A percentile compares a stretch with the other conserved stretches of the same genome.
These are phyloP conservation scores for Drosophila crucigera DNA, from an alignment of 2,888 invertebrate species.

Conservation along the genomic window DNA sequence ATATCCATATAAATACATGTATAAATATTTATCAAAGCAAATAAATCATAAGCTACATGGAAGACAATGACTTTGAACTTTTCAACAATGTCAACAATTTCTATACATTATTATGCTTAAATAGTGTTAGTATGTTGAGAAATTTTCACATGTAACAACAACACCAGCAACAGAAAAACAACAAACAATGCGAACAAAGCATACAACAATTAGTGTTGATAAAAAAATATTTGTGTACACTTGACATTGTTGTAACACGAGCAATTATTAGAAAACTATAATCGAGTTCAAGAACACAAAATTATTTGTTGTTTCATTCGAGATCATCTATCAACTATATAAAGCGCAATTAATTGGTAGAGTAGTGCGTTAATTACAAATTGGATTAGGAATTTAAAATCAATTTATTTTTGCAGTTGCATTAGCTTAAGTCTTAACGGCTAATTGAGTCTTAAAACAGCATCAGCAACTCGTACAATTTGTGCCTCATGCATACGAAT, in stretches of 20 bases:
- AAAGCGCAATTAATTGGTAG: conserved; percentile 75
- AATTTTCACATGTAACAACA: conserved; percentile 41
- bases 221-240: conserved; percentile 44
- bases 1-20: conserved; percentile 31
- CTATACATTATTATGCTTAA: conserved; percentile 24
- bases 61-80: conserved; percentile 51
- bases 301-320: conserved; percentile 10
- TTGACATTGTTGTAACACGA: conserved; percentile 71
- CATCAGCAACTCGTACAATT: conserved; percentile 28
- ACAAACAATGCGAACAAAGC: conserved; percentile 25
- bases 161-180: neutral
- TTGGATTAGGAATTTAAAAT: conserved; percentile 18
- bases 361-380: conserved; percentile 19
- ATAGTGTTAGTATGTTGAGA: conserved; percentile 52
- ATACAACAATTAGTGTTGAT: conserved; percentile 53
- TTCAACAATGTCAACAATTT: conserved; percentile 28
- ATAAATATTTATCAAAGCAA: conserved; percentile 40
- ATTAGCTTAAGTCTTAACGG: conserved; percentile 26
- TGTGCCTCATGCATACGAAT: conserved; percentile 17
- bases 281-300: conserved; percentile 70
- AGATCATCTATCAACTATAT: conserved; percentile 62
- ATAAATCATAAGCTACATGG: conserved; percentile 51
- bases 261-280: conserved; percentile 55
- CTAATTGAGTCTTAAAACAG: conserved; percentile 46
- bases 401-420: conserved; percentile 29